Evolutionary conservation across 2,113 vertebrate genomes (phyloP), one percentile per base, ranked within the genome.

Genomic region (Pheucticus melanocephalus): DNA sequence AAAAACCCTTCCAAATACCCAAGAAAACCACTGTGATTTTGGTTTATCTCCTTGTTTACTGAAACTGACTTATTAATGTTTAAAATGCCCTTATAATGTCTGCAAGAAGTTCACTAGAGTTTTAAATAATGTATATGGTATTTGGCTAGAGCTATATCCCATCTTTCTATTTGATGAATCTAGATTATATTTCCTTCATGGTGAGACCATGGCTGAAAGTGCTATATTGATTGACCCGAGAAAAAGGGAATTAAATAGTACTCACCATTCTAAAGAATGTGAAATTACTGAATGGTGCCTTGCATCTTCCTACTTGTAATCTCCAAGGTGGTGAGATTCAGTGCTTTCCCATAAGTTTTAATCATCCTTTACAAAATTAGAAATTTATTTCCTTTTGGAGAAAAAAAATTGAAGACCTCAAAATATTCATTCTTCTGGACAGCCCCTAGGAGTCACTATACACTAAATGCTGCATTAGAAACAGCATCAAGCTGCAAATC

Each of bases 91-190:
- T 75, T 39, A 78, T 78, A 90, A 86, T 72, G 51, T 86, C 86
- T 92, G 69, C 64, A 83, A 94, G 86, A 12, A 71, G 44, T 71
- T 95, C 80, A 84, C 40, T 64, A 47, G 65, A 91, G 72, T 88
- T 93, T 93, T 95, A 96, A 96, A 96, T 96, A 95, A 92, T 86
- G 12, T 77, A 92, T 80, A 42, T 77, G 53, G 35, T 81, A 79
- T 90, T 88, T 90, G 86, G 33, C 64, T 88, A 57, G 20, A 91
- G 20, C 47, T 40, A 31, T 75, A 83, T 50, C 45, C 78, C 68
- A 44, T 90, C 70, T 66, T 94, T 93, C 42, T 65, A 18, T 69
- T 77, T 94, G 68, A 81, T 88, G 18, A 86, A 86, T 86, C 50
- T 63, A 59, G 64, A 77, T 86, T 73, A 35, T 66, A 80, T 81